phyloP scores from a whole-genome alignment of 2,113 vertebrate genomes.

The Sylvia atricapilla region DNA sequence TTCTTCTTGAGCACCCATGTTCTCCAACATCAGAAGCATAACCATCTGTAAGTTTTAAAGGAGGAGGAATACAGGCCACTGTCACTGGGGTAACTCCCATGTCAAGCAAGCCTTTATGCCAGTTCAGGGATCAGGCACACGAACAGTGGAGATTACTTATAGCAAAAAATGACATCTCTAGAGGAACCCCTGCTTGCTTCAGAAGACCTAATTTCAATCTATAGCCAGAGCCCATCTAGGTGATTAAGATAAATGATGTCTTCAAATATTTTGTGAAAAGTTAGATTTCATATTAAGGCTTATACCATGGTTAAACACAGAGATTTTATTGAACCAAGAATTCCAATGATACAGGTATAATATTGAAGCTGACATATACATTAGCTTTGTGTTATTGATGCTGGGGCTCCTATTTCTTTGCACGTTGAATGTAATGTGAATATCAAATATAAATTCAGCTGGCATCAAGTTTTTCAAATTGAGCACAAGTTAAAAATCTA shows the following conservation, averaged over 20 bases:
- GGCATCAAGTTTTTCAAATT: constrained; percentile 2
- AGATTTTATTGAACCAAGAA: constrained; percentile 37
- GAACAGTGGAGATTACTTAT: neutral
- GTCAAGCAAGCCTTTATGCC: neutral
- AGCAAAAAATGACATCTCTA: neutral
- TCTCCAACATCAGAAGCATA: neutral
- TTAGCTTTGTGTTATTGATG: constrained; percentile 53
- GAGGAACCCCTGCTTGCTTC: neutral
- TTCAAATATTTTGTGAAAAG: neutral
- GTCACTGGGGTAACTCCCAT: neutral
- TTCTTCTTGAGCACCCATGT: neutral
- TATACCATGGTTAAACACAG: neutral
- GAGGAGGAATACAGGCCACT: neutral
- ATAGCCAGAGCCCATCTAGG: neutral
- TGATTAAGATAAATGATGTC: constrained; percentile 20
- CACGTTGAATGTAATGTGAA: constrained; percentile 5
- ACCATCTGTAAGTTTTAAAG: neutral
- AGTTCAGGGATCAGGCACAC: neutral
- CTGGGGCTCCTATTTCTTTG: constrained; percentile 48
- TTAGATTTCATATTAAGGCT: neutral
- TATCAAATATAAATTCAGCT: constrained; percentile 30
- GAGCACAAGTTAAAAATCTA: constrained; percentile 32
- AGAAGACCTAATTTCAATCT: neutral
- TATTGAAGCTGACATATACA: constrained; percentile 37
- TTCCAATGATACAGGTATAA: neutral